These are phyloP conservation scores for Cololabis saira DNA, from an alignment of 2,113 vertebrate species.

Conservation along the genomic window DNA sequence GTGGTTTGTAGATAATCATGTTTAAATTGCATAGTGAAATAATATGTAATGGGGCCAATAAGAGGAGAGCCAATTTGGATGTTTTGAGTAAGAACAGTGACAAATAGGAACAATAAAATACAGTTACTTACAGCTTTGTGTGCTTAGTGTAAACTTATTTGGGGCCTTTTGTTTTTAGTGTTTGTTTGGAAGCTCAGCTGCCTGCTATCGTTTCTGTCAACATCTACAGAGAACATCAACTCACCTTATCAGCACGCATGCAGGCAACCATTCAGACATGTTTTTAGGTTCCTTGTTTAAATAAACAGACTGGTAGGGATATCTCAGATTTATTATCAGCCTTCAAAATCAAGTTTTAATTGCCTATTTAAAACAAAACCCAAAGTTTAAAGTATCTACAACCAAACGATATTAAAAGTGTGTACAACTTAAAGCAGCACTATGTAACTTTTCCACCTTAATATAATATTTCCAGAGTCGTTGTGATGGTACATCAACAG, in stretches of 20 bases:
- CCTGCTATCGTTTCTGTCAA: neutral
- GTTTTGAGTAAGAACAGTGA: neutral
- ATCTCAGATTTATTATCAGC: no score
- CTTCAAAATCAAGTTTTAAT: no score
- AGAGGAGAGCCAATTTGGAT: neutral
- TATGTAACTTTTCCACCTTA: no score
- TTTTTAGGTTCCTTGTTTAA: neutral
- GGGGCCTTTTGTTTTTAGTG: neutral
- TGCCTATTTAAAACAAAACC: no score
- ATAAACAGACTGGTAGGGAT: neutral
- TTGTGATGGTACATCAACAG: no score
- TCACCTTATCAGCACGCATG: neutral
- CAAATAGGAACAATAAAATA: neutral
- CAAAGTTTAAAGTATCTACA: no score
- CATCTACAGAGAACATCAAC: neutral
- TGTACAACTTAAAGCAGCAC: no score
- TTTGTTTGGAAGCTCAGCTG: slow-evolving; percentile 20
- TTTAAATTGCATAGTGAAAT: neutral
- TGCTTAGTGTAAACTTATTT: neutral
- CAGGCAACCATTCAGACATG: neutral
- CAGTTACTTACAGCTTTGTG: neutral
- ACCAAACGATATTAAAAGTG: no score
- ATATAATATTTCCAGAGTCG: no score
- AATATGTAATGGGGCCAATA: neutral
- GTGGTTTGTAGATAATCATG: neutral